Evolutionary conservation across 2,888 invertebrate species (phyloP).

Genomic region (Mesochorus sp.): DNA sequence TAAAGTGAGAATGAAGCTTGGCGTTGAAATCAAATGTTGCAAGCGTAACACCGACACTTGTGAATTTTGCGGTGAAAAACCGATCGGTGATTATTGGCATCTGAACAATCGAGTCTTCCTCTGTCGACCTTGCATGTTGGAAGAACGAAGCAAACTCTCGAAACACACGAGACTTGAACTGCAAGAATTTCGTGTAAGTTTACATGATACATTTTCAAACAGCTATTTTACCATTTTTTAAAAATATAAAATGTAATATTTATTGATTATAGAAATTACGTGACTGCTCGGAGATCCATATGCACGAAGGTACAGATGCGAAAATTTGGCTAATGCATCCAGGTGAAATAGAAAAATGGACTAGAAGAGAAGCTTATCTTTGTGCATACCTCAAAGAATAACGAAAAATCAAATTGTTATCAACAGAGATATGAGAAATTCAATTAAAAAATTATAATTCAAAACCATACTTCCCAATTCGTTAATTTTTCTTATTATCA

Average conservation of each 20-base stretch:
- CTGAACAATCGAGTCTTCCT: conserved; percentile 77
- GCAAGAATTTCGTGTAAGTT: conserved; percentile 66
- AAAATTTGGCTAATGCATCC: conserved; percentile 76
- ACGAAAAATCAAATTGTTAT: conserved; percentile 30
- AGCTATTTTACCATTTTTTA: conserved; percentile 70
- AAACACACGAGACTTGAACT: conserved; percentile 70
- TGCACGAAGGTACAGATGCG: conserved; percentile 76
- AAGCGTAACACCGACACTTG: conserved; percentile 80
- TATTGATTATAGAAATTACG: conserved; percentile 74
- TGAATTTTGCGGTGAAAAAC: conserved; percentile 79
- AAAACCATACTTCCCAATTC: not conserved
- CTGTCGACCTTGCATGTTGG: conserved; percentile 82
- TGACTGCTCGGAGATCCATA: conserved; percentile 77
- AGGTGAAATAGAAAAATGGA: conserved; percentile 69
- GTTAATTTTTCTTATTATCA: too few relatives aligned
- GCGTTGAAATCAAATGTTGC: conserved; percentile 82
- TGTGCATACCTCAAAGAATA: conserved; percentile 71
- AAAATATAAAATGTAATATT: conserved; percentile 67
- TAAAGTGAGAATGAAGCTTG: conserved; percentile 78
- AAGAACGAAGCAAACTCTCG: conserved; percentile 75
- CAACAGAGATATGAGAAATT: not conserved
- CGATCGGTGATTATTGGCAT: conserved; percentile 83
- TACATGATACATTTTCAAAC: not conserved
- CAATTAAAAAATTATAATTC: not conserved
- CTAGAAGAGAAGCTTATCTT: conserved; percentile 75